Conservation (phyloP, 2,113 vertebrate genomes). For the Callocephalon fimbriatum region DNA sequence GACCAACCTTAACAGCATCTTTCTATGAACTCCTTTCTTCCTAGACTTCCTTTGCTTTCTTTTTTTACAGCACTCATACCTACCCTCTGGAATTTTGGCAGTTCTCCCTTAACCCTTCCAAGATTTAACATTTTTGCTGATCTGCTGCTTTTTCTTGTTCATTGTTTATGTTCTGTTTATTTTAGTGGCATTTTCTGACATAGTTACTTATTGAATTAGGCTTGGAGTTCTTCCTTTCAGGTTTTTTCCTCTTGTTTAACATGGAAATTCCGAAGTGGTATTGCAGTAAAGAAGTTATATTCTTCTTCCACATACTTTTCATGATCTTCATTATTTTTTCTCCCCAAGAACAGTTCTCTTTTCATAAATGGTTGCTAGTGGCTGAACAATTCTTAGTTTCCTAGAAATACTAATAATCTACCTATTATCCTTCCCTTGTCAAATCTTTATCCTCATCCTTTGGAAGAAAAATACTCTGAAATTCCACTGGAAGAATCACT, state of each 20-base stretch:
- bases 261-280: neutral
- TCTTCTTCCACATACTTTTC: neutral
- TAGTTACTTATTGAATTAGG: neutral
- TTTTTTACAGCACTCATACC: neutral
- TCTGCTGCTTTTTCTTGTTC: neutral
- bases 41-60: neutral
- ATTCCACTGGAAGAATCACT: neutral
- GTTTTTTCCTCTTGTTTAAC: neutral
- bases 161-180: neutral
- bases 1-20: neutral
- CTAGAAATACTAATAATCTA: neutral
- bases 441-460: neutral
- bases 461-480: neutral
- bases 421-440: neutral
- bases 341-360: neutral
- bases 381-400: neutral
- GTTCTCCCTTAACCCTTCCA: neutral
- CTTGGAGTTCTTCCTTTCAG: neutral
- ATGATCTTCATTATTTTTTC: neutral
- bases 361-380: neutral
- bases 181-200: conserved; percentile 6
- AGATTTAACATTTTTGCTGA: neutral
- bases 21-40: neutral
- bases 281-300: neutral
- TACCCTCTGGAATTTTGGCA: neutral